A percentile compares a stretch with the other conserved stretches of the same genome.
phyloP scores from a whole-genome alignment of 2,113 vertebrate genomes.

The Corapipo altera region DNA sequence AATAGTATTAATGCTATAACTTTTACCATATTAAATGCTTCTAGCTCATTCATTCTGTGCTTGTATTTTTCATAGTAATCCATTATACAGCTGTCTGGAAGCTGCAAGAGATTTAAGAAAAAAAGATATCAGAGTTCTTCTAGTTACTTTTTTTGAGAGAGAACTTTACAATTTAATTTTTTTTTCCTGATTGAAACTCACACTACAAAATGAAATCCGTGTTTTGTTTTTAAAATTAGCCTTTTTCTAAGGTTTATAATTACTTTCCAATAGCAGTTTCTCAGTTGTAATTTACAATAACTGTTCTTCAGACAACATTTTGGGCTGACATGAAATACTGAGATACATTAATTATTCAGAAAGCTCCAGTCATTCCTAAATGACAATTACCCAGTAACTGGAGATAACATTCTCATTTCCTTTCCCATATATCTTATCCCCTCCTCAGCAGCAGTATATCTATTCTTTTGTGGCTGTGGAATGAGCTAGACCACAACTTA shows the following conservation, averaged over 20 bases:
- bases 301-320: neutral
- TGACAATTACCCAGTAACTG: neutral
- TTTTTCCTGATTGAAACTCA: neutral
- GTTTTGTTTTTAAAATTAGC: constrained; percentile 31
- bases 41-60: constrained; percentile 85
- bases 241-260: constrained; percentile 4
- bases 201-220: neutral
- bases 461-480: neutral
- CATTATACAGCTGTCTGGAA: constrained; percentile 82
- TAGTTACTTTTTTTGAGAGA: neutral
- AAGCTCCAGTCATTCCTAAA: constrained; percentile 10
- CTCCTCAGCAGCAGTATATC: neutral
- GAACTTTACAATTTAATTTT: neutral
- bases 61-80: constrained; percentile 83
- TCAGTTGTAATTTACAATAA: neutral
- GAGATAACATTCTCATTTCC: constrained; percentile 11
- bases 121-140: neutral
- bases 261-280: neutral
- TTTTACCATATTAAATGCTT: constrained; percentile 94
- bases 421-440: neutral
- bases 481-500: neutral
- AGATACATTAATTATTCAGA: neutral
- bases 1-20: constrained; percentile 26
- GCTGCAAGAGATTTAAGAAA: constrained; percentile 66
- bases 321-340: neutral